Base-by-base conservation (phyloP, 2,888 invertebrate species). In the Agrotis ipsilon region DNA sequence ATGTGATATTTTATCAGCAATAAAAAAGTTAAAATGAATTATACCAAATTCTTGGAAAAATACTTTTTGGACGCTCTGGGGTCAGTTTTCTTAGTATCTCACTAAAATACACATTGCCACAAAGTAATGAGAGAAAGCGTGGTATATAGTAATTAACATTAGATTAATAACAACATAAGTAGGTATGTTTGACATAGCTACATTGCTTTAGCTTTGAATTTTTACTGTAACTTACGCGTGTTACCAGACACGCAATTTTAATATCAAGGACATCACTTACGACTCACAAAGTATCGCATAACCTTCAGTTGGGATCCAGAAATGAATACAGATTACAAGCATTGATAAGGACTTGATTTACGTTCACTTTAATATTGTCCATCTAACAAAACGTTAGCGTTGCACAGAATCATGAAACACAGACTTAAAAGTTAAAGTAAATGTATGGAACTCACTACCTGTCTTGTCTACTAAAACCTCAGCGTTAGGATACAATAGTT, bases 241-340 rank as follows among this genome's bases (percentile, higher is more conserved):
- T 67, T 46, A 62, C 3, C n/a, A 51, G 57, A 14, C 59, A 63
- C 59, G 54, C 63, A 49, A 61, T 3, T 21, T 51, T 61, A 9
- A 32, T 21, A 39, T 60, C 13, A 63, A 27, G 70, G 19, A 9
- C 39, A 32, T 54, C 54, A 45, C 54, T 54, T 13, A 54, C 21
- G 45, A 49, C 19, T 3, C 13, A 62, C 61, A 24, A 43, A 77
- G 13, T 55, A 24, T 59, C 16, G 46, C n/a, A 66, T 54, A 63
- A 45, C 48, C 62, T 46, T 48, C 27, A 13, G 7, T 32, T 9
- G 14, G 27, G 39, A 24, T 13, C 27, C 19, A 27, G 18, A 52
- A 58, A 69, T 9, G 14, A 19, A 9, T 45, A 11, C 0, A 73
- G 59, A 68, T 60, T 60, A 68, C 32, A 75, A 52, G 46, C 18